Conservation (phyloP, 1,140 invertebrate genomes). For the Bradynema listronoti region DNA sequence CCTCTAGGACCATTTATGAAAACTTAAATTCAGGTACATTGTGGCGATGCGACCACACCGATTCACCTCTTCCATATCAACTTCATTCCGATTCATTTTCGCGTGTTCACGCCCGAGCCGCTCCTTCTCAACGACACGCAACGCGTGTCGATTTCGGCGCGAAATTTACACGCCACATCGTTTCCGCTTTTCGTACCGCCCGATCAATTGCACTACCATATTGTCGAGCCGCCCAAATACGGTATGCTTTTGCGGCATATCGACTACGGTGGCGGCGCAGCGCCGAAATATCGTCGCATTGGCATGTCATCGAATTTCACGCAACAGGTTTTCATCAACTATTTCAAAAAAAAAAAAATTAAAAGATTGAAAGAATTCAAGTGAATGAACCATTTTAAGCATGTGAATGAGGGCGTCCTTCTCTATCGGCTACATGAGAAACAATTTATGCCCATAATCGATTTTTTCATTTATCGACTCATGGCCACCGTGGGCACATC, state of each 20-base stretch:
- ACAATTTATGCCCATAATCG: conserved; percentile 32
- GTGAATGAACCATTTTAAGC: background rate
- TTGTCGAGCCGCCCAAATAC: conserved; percentile 54
- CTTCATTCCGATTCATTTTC: conserved; percentile 54
- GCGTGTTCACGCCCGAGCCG: conserved; percentile 50
- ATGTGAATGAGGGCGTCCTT: background rate
- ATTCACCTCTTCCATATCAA: conserved; percentile 47
- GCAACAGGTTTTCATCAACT: conserved; percentile 38
- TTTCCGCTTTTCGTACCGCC: conserved; percentile 47
- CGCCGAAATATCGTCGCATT: conserved; percentile 38
- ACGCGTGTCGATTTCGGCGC: conserved; percentile 18
- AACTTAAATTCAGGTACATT: conserved; percentile 38
- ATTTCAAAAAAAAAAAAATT: background rate
- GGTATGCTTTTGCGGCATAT: conserved; percentile 50
- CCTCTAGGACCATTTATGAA: conserved; percentile 4
- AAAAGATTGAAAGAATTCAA: background rate
- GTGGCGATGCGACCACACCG: conserved; percentile 29
- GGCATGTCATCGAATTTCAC: conserved; percentile 57
- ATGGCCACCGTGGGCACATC: conserved; percentile 48
- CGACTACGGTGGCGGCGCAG: conserved; percentile 6
- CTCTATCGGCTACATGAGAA: background rate
- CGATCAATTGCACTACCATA: conserved; percentile 46
- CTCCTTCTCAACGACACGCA: conserved; percentile 53
- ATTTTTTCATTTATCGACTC: conserved; percentile 53
- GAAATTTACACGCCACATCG: conserved; percentile 50